phyloP scores from a whole-genome alignment of 2,797 vertebrate genomes.

The Scolopax bukidnonensis region DNA sequence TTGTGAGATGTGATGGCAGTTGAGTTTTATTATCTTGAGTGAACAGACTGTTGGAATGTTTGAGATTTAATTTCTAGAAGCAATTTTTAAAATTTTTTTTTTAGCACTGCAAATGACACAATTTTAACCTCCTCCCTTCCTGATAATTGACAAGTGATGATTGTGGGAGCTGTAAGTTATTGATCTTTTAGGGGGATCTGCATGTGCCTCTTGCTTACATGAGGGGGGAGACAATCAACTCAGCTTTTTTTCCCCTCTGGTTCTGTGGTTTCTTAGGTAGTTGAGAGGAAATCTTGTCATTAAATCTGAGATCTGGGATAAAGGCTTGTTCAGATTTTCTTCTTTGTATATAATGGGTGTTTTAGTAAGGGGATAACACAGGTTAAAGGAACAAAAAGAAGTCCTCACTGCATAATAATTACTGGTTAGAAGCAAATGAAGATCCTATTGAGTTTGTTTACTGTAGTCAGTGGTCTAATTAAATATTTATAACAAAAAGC shows the following conservation, averaged over 20 bases:
- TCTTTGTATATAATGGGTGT: neutral
- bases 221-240: neutral
- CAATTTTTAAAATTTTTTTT: neutral
- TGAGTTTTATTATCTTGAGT: neutral
- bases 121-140: neutral
- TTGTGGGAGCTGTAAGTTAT: neutral
- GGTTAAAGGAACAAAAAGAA: constrained; percentile 30
- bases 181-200: neutral
- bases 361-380: neutral
- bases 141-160: neutral
- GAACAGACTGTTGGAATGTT: neutral
- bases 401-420: constrained; percentile 27
- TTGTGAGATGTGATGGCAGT: neutral
- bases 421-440: constrained; percentile 43
- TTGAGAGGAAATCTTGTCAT: neutral
- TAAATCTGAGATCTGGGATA: neutral
- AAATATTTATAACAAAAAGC: constrained; percentile 68
- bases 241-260: neutral
- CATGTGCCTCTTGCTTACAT: neutral
- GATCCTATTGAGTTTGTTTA: constrained; percentile 1
- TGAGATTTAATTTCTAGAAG: neutral
- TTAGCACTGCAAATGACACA: neutral
- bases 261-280: neutral
- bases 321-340: neutral
- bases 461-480: constrained; percentile 40